Conservation (phyloP, 2,888 invertebrate genomes). For the Suillia variegata region DNA sequence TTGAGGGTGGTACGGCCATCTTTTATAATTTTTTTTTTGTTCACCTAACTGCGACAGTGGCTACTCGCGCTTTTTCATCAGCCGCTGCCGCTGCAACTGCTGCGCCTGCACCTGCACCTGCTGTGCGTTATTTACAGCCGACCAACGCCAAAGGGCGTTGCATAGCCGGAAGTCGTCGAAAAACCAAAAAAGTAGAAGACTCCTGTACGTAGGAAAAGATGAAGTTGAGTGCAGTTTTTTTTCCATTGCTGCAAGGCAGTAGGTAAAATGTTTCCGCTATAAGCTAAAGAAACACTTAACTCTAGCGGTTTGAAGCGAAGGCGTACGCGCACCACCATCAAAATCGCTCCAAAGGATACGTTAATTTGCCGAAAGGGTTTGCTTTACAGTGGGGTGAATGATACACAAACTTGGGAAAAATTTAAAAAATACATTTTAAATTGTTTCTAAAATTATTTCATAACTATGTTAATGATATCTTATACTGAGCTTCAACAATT, state of each 20-base stretch:
- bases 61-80: background rate
- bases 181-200: no score
- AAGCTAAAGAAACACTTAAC: slow-evolving; percentile 53
- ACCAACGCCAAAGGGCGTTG: slow-evolving; percentile 46
- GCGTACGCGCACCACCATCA: slow-evolving; percentile 1
- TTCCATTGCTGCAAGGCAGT: no score
- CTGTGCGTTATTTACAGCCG: slow-evolving; percentile 53
- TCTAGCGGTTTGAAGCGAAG: slow-evolving; percentile 25
- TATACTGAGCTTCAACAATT: no score
- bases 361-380: background rate
- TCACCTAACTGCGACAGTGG: background rate
- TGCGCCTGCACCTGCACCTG: slow-evolving; percentile 38
- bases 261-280: slow-evolving; percentile 47
- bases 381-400: no score
- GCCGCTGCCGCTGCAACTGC: slow-evolving; percentile 10
- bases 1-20: no score
- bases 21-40: no score
- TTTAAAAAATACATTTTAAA: no score
- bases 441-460: background rate
- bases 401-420: no score
- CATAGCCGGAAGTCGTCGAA: slow-evolving; percentile 32
- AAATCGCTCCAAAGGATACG: background rate
- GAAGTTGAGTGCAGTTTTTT: background rate
- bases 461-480: no score
- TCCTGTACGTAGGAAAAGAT: background rate